These are phyloP conservation scores for Bombus pascuorum DNA, from an alignment of 1,140 invertebrate species.

Conservation along the genomic window DNA sequence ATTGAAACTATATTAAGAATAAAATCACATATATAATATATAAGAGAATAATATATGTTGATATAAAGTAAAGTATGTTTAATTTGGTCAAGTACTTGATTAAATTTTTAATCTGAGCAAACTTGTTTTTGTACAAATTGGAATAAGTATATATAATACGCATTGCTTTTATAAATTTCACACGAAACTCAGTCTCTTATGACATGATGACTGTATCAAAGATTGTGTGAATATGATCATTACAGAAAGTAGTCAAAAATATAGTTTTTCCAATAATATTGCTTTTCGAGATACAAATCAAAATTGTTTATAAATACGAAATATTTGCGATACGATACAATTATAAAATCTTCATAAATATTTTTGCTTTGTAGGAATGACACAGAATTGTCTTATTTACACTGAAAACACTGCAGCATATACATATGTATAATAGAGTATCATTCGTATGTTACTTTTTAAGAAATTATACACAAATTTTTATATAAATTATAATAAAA, in stretches of 20 bases:
- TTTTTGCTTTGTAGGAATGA: constrained; percentile 29
- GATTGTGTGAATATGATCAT: neutral
- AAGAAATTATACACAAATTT: neutral
- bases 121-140: constrained; percentile 15
- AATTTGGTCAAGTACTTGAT: constrained; percentile 6
- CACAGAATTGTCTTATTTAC: neutral
- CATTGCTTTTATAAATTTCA: constrained; percentile 1
- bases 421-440: neutral
- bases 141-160: constrained; percentile 30
- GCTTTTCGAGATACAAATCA: neutral
- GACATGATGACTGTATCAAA: neutral
- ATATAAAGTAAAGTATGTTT: neutral
- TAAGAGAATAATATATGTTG: neutral
- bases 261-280: neutral
- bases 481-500: constrained; percentile 28
- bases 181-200: constrained; percentile 14
- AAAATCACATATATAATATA: constrained; percentile 5
- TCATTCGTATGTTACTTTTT: neutral
- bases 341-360: constrained; percentile 21
- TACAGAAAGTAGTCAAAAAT: neutral
- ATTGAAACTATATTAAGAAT: neutral
- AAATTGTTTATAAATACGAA: neutral
- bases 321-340: neutral
- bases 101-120: constrained; percentile 14
- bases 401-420: neutral